Evolutionary conservation across 2,113 vertebrate species (phyloP).

Genomic region (Podarcis raffonei): DNA sequence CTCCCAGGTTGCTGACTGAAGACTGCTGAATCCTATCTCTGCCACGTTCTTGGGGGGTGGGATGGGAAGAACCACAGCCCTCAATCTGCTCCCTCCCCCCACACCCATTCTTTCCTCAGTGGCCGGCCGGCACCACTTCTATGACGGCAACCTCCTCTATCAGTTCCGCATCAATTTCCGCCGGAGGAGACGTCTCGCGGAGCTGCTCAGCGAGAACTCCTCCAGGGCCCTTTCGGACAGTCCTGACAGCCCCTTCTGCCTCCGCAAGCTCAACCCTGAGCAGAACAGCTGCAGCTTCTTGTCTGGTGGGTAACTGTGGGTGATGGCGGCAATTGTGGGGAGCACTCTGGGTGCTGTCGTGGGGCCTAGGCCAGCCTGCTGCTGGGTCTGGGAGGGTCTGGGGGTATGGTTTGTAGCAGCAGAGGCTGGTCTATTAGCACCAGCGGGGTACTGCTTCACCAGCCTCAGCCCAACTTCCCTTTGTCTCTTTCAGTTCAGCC

Average conservation of each 20-base stretch:
- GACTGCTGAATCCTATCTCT: background rate
- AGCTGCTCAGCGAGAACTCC: slow-evolving; percentile 77
- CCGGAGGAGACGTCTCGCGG: slow-evolving; percentile 76
- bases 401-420: no score
- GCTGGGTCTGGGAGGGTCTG: no score
- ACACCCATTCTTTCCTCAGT: slow-evolving; percentile 69
- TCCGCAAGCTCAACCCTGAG: slow-evolving; percentile 72
- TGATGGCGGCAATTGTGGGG: background rate
- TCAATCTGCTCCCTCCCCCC: background rate
- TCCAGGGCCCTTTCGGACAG: slow-evolving; percentile 68
- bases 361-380: no score
- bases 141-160: slow-evolving; percentile 84
- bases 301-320: slow-evolving; percentile 76
- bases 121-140: slow-evolving; percentile 80
- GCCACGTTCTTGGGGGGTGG: background rate
- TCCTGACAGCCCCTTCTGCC: slow-evolving; percentile 78
- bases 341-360: background rate
- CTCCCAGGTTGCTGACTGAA: background rate
- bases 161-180: slow-evolving; percentile 87
- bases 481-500: slow-evolving; percentile 68
- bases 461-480: background rate
- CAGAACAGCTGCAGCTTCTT: slow-evolving; percentile 76
- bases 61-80: background rate
- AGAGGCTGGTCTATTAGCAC: no score
- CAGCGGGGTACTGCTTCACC: no score